Evolutionary conservation across 2,797 vertebrate species (phyloP).

Genomic region (Diceros bicornis): DNA sequence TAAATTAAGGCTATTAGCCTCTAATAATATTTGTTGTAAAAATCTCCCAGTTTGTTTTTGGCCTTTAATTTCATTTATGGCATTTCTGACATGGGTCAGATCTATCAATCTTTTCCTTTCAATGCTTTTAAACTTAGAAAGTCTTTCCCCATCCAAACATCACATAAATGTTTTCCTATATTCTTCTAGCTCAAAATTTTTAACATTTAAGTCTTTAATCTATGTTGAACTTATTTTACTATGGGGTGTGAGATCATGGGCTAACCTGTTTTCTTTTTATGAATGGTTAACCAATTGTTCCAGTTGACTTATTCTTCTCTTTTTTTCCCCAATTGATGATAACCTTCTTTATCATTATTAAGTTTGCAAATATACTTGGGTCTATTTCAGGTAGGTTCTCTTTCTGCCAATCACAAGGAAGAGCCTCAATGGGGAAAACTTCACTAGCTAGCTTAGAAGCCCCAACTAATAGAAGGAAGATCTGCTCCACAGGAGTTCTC

Average conservation of each 20-base stretch:
- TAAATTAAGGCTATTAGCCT: neutral
- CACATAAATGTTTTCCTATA: neutral
- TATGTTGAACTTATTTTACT: neutral
- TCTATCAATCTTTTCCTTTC: constrained; percentile 6
- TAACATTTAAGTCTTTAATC: neutral
- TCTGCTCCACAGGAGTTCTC: neutral
- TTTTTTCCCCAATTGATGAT: neutral
- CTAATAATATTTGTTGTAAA: constrained; percentile 9
- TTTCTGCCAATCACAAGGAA: neutral
- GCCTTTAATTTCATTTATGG: neutral
- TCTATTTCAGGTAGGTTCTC: neutral
- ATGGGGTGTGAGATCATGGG: neutral
- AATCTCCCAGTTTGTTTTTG: neutral
- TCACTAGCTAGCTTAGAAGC: neutral
- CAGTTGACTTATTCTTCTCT: neutral
- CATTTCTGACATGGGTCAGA: constrained; percentile 8
- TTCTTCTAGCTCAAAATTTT: neutral
- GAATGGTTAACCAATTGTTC: neutral
- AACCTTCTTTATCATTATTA: neutral
- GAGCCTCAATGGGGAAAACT: neutral
- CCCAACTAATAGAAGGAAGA: neutral
- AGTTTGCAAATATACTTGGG: neutral
- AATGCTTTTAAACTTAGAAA: constrained; percentile 44
- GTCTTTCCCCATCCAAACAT: neutral
- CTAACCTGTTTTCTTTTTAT: neutral